Evolutionary conservation across 2,797 vertebrate species (phyloP), one percentile per base, ranked within the genome.

Genomic region (Corythornis leucogaster): DNA sequence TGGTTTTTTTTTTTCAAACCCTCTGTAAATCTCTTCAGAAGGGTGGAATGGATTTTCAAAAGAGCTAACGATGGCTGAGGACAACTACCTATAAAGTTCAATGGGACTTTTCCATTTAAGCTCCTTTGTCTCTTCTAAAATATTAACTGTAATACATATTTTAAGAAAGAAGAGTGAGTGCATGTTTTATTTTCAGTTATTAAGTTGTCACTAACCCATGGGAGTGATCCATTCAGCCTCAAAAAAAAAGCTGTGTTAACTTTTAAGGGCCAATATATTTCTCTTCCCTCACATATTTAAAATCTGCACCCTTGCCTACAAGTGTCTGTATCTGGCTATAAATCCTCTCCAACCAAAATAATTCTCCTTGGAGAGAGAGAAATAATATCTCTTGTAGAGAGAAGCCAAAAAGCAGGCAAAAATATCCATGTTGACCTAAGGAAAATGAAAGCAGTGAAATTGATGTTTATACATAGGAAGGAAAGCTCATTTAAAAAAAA

Each of bases 321-420:
- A 96, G 80, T 89, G 81, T 57, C 81, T 87, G 55, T 80, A 63
- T 92, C 73, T 92, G 84, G 45, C 51, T 94, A 35, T 85, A 96
- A 93, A 93, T 85, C 63, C 43, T 87, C 63, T 96, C 92, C 86
- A 95, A 92, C 17, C 12, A 78, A 95, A 96, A 94, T 85, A 94
- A 94, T 91, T 92, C 81, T 90, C 84, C 59, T 73, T 48, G 45
- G 90, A 85, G 38, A 89, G 42, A 74, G 45, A 90, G 59, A 87
- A 92, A 89, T 86, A 89, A 63, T 92, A 80, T 38, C 59, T 83
- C 69, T 67, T 38, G n/a, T 33, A 85, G 35, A 74, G 18, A 63
- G 30, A 83, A 91, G 89, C 51, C 84, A 96, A 87, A 93, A 90
- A 70, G 30, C 33, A 87, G 85, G 30, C 74, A 94, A 92, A 94